Evolutionary conservation across 2,888 invertebrate genomes (phyloP), one percentile per base, ranked within the genome.

Genomic region (Leptopilina syphax): DNA sequence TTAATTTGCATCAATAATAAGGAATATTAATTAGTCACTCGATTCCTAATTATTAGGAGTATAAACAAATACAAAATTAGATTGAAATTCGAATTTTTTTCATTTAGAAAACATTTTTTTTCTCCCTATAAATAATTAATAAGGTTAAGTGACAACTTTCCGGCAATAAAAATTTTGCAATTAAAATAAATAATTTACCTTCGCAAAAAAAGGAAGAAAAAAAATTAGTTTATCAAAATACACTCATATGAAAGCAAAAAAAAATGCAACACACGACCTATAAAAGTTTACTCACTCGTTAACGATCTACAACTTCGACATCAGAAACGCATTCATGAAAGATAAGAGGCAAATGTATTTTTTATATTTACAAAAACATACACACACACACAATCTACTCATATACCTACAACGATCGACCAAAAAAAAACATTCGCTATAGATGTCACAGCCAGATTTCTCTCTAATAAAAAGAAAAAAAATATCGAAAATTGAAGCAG

Each of bases 281-380:
- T 73, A 73, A 73, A 73, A 73, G 73, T 73, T 73, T 73, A 41
- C 73, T 73, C 54, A 60, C 57, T 34, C 73, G 70, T 57, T 57
- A 73, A 73, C 13, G 73, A 73, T 60, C 73, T 73, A n/a, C 73
- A 54, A 34, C 57, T 60, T 41, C 18, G 73, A 57, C 73, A 73
- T 60, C 41, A 73, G 10, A 41, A 73, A 60, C 73, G 34, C 18
- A 34, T 60, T 73, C n/a, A 10, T 34, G 41, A 57, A n/a, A 57
- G 54, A 73, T 60, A 73, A 73, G 54, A 73, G 41, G 34, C 57
- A 34, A 57, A 73, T 73, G 41, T n/a, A 57, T 73, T 73, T 73
- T 57, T 73, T 60, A 73, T 73, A 73, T 34, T 34, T 57, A 41
- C 73, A 73, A 13, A 27, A n/a, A 57, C 7, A 18, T n/a, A 18